Base-by-base conservation (phyloP, 2,888 invertebrate species). In the Pristionchus exspectatus region DNA sequence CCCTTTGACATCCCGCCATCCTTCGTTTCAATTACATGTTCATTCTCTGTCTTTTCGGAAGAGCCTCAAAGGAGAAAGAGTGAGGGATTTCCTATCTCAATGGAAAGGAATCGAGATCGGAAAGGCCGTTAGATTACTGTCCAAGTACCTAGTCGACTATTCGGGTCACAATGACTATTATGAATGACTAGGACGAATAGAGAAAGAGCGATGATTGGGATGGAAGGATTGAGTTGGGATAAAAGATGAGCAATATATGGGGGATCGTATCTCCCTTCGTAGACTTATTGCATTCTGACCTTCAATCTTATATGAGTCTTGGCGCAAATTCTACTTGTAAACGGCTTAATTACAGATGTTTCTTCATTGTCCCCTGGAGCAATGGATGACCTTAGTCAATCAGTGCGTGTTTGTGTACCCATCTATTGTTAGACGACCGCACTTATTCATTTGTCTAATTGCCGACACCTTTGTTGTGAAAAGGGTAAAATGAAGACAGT, bases 331-430 rank as follows among this genome's bases (percentile, higher is more conserved):
- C 56, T 38, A n/a, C 56, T 59, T 85, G 87, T 87, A 87, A 87
- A 87, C 38, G 72, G 66, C 84, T 86, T 27, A 86, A 66, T 86
- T 86, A 66, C n/a, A 27, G 86, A 50, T 38, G 59, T 85, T 14
- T 5, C 56, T 84, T 30, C 16, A 84, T 84, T 86, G 86, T 63
- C n/a, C 44, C 54, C 27, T 50, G 30, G 38, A 87, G 44, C 63
- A 50, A 87, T 38, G 50, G 24, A 38, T 87, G 87, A 87, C 87
- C 87, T 87, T 27, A 87, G 72, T 38, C 38, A 77, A 87, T 87
- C 87, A 87, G 72, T 50, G 38, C 18, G 44, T 87, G 72, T 69
- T 72, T 72, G 72, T 59, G 33, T 87, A 38, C 77, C 24, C 24
- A 10, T 72, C 72, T 72, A 54, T 59, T 38, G 54, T 33, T 50